Percentiles rank a stretch among this genome's conserved stretches.
phyloP scores from a whole-genome alignment of 1,140 invertebrate species.

The Ceratina japonica region DNA sequence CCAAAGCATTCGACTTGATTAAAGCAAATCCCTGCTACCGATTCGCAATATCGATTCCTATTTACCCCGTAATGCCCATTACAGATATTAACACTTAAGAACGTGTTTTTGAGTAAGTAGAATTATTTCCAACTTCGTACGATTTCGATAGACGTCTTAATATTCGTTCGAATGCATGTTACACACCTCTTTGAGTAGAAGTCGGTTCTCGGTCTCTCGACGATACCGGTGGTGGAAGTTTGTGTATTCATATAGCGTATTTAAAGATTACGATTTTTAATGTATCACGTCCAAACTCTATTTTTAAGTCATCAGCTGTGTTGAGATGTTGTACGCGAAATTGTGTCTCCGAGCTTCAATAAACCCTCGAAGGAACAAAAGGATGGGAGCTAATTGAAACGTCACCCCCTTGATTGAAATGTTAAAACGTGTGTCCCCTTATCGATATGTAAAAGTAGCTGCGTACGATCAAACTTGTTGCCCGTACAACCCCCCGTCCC shows the following conservation, averaged over 20 bases:
- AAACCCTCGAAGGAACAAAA: too few species aligned
- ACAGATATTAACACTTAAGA: slow-evolving; percentile 17
- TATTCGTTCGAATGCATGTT: slow-evolving; percentile 48
- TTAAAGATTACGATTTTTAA: slow-evolving; percentile 22
- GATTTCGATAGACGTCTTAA: slow-evolving; percentile 32
- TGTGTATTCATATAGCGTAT: slow-evolving; percentile 24
- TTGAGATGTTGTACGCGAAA: slow-evolving; percentile 5
- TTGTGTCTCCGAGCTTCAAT: not conserved
- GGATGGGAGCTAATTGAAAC: too few species aligned
- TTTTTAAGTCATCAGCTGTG: not conserved
- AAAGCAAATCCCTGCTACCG: slow-evolving; percentile 14
- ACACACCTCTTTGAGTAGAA: not conserved
- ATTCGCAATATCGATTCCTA: slow-evolving; percentile 9
- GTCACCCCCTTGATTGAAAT: not conserved
- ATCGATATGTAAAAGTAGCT: not conserved
- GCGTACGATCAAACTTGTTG: not conserved
- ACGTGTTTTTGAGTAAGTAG: slow-evolving; percentile 9
- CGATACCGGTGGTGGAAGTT: slow-evolving; percentile 57
- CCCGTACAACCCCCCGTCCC: not conserved
- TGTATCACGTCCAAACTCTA: not conserved
- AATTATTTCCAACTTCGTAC: slow-evolving; percentile 13
- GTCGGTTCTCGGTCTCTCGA: not conserved
- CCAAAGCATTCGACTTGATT: slow-evolving; percentile 24
- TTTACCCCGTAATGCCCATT: not conserved
- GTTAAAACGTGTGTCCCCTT: not conserved